Base-by-base conservation (phyloP, 2,888 invertebrate genomes). In the Philereme vetulata region DNA sequence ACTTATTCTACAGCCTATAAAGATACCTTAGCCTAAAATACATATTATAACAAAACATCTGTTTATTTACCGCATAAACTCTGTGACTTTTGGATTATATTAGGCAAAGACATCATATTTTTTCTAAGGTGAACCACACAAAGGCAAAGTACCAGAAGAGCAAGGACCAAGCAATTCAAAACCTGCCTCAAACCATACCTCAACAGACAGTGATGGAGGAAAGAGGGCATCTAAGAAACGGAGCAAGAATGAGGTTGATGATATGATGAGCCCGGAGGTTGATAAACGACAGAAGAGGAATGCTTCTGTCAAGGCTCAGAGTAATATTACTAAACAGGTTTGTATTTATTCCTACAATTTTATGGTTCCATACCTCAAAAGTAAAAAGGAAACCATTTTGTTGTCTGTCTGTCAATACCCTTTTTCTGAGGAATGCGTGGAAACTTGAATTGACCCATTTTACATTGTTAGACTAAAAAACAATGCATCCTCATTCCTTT, bases 261-360 rank as follows among this genome's bases (percentile, higher is more conserved):
- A 80, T 9, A 74, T 87, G 51, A 76, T 66, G 0, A 91, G 90
- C 55, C 91, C 92, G 0, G 90, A 90, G 60, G 82, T 80, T 56
- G 90, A 92, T 50, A 92, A 90, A 56, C 71, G 90, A 7, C 82
- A 76, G 54, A 92, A 91, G 72, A 80, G 92, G 6, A 89, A 82
- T 65, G 92, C 92, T 6, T 90, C 88, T 1, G 84, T 87, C 56
- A 89, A 84, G 76, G 92, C 92, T 1, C 88, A 90, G 72, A 84
- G 77, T 63, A 85, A 80, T 77, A 92, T 91, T 69, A 78, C 75
- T 63, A 90, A 90, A 81, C 92, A 91, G 85, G 92, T 51, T 56
- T 40, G 56, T 44, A 40, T 9, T 21, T 61, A 36, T 42, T 46
- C 51, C 34, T 40, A 0, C 35, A 36, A 6, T 33, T 35, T 21